A percentile compares a stretch with the other conserved stretches of the same genome.
Evolutionary conservation across 2,113 vertebrate species (phyloP).

Genomic region (Myrmophylax atrothorax): DNA sequence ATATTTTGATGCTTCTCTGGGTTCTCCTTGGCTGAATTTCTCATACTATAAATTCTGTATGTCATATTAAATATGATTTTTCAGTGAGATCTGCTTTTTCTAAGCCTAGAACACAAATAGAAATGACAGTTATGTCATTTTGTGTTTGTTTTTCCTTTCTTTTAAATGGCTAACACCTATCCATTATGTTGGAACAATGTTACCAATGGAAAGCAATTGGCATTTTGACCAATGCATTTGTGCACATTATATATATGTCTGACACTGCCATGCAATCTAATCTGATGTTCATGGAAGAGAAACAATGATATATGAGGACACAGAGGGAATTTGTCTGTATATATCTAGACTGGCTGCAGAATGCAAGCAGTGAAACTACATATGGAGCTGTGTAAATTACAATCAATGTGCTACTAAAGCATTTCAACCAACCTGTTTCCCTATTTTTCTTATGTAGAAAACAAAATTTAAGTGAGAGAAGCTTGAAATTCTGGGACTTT

Average conservation of each 20-base stretch:
- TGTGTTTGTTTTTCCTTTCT: not conserved
- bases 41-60: constrained; percentile 6
- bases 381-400: not conserved
- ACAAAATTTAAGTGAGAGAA: not conserved
- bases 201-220: not conserved
- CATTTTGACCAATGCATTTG: not conserved
- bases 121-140: constrained; percentile 11
- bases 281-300: not conserved
- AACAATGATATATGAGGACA: not conserved
- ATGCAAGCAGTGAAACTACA: not conserved
- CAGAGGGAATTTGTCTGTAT: not conserved
- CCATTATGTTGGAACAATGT: not conserved
- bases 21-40: not conserved
- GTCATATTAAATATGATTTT: constrained; percentile 12
- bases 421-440: not conserved
- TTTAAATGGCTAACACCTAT: not conserved
- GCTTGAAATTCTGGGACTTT: not conserved
- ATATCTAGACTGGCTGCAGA: not conserved
- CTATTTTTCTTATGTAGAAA: not conserved
- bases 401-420: not conserved
- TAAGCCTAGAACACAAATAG: not conserved
- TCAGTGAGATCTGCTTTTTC: not conserved
- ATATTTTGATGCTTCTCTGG: not conserved
- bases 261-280: not conserved
- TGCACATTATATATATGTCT: not conserved